Base-by-base conservation (phyloP, 1,140 invertebrate genomes). In the Apis florea region DNA sequence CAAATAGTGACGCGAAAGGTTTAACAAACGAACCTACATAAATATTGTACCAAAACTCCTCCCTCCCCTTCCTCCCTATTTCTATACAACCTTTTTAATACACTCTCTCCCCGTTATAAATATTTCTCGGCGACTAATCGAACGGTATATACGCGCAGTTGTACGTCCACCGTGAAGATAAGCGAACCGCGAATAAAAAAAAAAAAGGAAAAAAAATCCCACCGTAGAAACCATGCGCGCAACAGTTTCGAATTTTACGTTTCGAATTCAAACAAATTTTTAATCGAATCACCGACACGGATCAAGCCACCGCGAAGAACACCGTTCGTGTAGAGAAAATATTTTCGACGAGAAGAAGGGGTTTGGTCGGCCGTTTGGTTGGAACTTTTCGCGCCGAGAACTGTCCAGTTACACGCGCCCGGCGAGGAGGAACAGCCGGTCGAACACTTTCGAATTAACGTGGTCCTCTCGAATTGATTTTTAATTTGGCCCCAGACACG, bases 381-480 rank as follows among this genome's bases (percentile, higher is more conserved):
- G 1, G 19, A 64, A 79, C 66, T 31, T 74, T 66, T 66, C 24
- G 19, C 53, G 13, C 68, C 3, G 53, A 11, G 21, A 73, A 49
- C 47, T 31, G 31, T 71, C 6, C 31, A 1, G 4, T 12, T 21
- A 10, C 21, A 53, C n/a, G 58, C 19, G n/a, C 56, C 31, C 31
- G 31, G 31, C 6, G 31, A 40, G 24, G 26, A 66, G 61, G 66
- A 80, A 80, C 61, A 66, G 61, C 24, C 58, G 69, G 17, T 47
- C n/a, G 51, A 81, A 73, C 71, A 81, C 79, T 75, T 81, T 67
- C 53, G 26, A 75, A 75, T 75, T 81, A 75, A 15, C 79, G 12
- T 3, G 47, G 26, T 67, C 49, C 75, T 88, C 66, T 88, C 66
- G 76, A 87, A 93, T 92, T 92, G 91, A 92, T 92, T 92, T 93